Conservation (phyloP, 2,888 invertebrate genomes). For the Tetheella fluctuosa region DNA sequence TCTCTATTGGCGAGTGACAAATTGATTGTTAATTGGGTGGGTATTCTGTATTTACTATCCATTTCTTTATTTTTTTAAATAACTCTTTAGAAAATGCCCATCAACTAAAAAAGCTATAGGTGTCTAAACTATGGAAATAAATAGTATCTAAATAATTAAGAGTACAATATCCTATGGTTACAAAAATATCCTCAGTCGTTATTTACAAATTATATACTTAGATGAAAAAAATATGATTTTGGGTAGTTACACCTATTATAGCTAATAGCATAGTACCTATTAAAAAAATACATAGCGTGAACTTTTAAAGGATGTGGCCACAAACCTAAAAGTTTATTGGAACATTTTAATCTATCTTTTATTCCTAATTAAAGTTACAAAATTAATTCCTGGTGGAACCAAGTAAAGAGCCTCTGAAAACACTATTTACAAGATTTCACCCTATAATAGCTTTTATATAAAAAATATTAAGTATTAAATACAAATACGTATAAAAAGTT, state of each 20-base stretch:
- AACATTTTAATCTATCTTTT: conserved; percentile 24
- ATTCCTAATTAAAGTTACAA: conserved; percentile 17
- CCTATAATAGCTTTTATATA: conserved; percentile 26
- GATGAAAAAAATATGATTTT: conserved; percentile 20
- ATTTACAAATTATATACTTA: conserved; percentile 41
- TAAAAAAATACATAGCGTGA: conserved; percentile 41
- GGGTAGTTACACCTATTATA: conserved; percentile 20
- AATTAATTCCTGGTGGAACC: conserved; percentile 63
- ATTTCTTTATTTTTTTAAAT: not conserved
- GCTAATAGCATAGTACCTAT: conserved; percentile 23
- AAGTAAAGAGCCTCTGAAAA: conserved; percentile 66
- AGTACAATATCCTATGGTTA: conserved; percentile 46
- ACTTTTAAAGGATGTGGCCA: conserved; percentile 53
- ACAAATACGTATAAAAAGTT: conserved; percentile 22
- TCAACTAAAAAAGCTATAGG: not conserved
- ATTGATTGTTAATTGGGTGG: conserved; percentile 13
- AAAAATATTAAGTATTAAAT: conserved; percentile 37
- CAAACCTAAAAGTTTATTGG: conserved; percentile 47
- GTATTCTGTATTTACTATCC: conserved; percentile 10
- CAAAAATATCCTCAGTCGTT: conserved; percentile 63
- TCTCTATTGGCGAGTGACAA: conserved; percentile 8
- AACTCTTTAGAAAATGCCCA: conserved; percentile 11
- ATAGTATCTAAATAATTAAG: conserved; percentile 23
- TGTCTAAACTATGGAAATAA: conserved; percentile 16
- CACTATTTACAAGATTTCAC: conserved; percentile 81